Evolutionary conservation across 2,888 invertebrate genomes (phyloP), one percentile per base, ranked within the genome.

Genomic region (Megastigmus dorsalis): DNA sequence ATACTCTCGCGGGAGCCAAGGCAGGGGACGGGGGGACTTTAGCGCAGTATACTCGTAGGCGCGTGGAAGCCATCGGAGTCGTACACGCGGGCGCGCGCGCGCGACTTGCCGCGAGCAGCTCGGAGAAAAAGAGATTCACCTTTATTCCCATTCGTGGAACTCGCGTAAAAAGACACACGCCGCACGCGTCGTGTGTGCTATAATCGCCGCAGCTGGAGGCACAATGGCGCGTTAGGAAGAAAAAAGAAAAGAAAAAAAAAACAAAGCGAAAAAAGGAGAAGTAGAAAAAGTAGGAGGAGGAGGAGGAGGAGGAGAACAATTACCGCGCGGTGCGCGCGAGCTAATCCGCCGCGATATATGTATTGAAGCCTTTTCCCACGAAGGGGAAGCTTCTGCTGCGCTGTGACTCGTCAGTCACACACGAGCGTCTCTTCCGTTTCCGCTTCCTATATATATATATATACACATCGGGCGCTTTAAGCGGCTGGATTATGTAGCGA

Each of bases 351-450:
- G 48, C 57, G 50, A 41, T 28, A 55, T 36, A 41, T 36, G 15
- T 52, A 65, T 72, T 20, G 62, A 38, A 38, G 62, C 28, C 18
- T 66, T 66, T 76, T 72, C 76, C 72, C 72, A 72, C 68, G 67
- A 43, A 23, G 45, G 20, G 15, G 41, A 18, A 15, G 33, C 57
- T 36, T 48, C 43, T 18, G 18, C 52, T 23, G 5, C 30, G 23
- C 15, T n/a, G 38, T 18, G 43, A 52, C 45, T 48, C 77, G 67
- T 71, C 71, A 78, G 78, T 77, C 78, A 75, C 76, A 68, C 78
- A 73, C 71, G 60, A 68, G 60, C 75, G 66, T 74, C 74, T 77
- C 75, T 79, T 78, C 78, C 78, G 79, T 78, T 80, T 80, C 79
- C 80, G 79, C 77, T 79, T 80, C 78, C 78, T 77, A n/a, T n/a